phyloP scores from a whole-genome alignment of 1,140 invertebrate species.

The Bradynema listronoti region DNA sequence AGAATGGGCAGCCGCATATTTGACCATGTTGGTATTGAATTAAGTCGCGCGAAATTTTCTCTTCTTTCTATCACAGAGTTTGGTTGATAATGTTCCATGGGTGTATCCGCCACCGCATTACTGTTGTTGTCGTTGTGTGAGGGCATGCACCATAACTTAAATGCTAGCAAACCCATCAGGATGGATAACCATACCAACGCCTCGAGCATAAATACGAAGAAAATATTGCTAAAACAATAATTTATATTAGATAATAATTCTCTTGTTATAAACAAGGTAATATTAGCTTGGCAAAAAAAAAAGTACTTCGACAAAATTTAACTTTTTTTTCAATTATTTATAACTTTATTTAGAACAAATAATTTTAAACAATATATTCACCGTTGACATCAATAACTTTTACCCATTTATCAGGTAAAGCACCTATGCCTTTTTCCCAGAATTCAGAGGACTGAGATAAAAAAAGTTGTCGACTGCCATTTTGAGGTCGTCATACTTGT shows the following conservation, averaged over 20 bases:
- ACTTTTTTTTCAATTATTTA: no score
- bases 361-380: no score
- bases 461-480: no score
- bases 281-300: not conserved
- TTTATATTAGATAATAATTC: not conserved
- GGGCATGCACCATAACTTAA: no score
- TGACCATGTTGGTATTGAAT: not conserved
- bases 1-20: not conserved
- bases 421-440: no score
- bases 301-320: not conserved
- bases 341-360: no score
- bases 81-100: not conserved
- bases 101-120: not conserved
- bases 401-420: no score
- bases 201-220: conserved; percentile 23
- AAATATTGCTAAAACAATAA: conserved; percentile 18
- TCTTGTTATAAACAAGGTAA: not conserved
- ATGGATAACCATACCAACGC: conserved; percentile 19
- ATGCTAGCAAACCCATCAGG: conserved; percentile 10
- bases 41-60: no score
- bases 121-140: not conserved
- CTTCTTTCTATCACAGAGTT: no score
- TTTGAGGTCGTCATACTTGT: no score
- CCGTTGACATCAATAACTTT: no score
- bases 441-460: no score